Evolutionary conservation across 2,888 invertebrate species (phyloP).

Genomic region (Gastracanthus pulcherrimus): DNA sequence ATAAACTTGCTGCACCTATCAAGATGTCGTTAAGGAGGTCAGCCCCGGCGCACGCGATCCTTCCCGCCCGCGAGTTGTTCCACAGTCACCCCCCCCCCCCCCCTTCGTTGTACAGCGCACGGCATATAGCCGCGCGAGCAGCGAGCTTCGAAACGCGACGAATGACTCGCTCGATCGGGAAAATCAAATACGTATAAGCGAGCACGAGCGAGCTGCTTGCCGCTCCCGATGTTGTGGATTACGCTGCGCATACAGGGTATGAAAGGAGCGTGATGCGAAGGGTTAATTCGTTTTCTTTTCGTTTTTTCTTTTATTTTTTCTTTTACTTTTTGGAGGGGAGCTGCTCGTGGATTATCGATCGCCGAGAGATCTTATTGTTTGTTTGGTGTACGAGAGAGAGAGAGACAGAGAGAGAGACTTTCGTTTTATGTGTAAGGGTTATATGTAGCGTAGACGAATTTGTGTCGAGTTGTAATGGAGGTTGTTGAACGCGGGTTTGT

Average conservation of each 20-base stretch:
- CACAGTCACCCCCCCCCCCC: too few species aligned
- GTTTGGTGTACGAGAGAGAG: not conserved
- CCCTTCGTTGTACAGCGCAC: too few species aligned
- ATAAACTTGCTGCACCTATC: slow-evolving; percentile 63
- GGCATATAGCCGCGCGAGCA: too few species aligned
- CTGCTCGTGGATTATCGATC: slow-evolving; percentile 25
- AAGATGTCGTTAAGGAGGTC: slow-evolving; percentile 68
- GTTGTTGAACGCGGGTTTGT: slow-evolving; percentile 2
- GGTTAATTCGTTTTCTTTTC: not conserved
- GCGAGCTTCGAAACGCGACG: slow-evolving; percentile 41
- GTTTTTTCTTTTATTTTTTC: not conserved
- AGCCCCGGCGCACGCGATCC: slow-evolving; percentile 65
- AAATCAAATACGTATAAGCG: slow-evolving; percentile 29
- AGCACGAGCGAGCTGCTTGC: not conserved
- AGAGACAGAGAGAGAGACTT: too few species aligned
- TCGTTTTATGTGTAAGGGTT: not conserved
- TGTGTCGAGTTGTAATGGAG: slow-evolving; percentile 29
- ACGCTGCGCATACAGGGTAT: not conserved
- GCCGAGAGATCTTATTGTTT: not conserved
- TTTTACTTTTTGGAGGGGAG: not conserved
- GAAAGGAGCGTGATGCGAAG: not conserved
- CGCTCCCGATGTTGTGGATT: not conserved
- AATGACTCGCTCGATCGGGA: slow-evolving; percentile 36
- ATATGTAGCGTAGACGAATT: not conserved
- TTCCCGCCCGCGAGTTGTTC: too few species aligned